Conservation (phyloP, 2,888 invertebrate genomes). For the Hololepta plana region DNA sequence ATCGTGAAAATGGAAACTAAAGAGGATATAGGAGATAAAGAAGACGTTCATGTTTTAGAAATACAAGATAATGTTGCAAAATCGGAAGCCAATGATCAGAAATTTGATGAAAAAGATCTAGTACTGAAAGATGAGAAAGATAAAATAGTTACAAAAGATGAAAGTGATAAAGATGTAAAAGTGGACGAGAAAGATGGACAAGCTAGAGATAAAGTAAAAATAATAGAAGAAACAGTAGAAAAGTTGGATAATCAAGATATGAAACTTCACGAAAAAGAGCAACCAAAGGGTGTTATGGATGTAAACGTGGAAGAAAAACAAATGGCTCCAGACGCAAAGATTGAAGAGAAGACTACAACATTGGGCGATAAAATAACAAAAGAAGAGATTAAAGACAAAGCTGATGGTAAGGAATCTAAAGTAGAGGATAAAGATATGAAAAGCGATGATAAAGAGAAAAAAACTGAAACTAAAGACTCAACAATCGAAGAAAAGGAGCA, state of each 20-base stretch:
- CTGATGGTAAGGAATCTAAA: slow-evolving; percentile 6
- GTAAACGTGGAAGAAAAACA: slow-evolving; percentile 8
- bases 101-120: slow-evolving; percentile 9
- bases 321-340: slow-evolving; percentile 6
- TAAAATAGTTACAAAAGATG: slow-evolving; percentile 4
- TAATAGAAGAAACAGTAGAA: slow-evolving; percentile 1
- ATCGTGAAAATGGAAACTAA: slow-evolving; percentile 12
- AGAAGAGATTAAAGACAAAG: slow-evolving; percentile 4
- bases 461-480: too few relatives aligned
- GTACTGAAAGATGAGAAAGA: slow-evolving; percentile 10
- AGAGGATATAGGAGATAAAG: slow-evolving; percentile 4
- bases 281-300: slow-evolving; percentile 4
- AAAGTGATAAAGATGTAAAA: slow-evolving; percentile 3
- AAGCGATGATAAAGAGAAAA: slow-evolving; percentile 1
- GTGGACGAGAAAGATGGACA: slow-evolving; percentile 7
- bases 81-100: slow-evolving; percentile 12
- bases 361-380: slow-evolving; percentile 1
- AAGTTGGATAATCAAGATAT: slow-evolving; percentile 3
- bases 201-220: slow-evolving; percentile 2
- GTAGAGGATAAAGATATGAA: not conserved
- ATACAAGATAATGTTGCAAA: slow-evolving; percentile 2
- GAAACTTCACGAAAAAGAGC: slow-evolving; percentile 3
- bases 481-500: too few relatives aligned
- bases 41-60: slow-evolving; percentile 4
- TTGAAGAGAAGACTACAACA: slow-evolving; percentile 2